phyloP scores from a whole-genome alignment of 2,113 vertebrate species.

The Carassius carassius region DNA sequence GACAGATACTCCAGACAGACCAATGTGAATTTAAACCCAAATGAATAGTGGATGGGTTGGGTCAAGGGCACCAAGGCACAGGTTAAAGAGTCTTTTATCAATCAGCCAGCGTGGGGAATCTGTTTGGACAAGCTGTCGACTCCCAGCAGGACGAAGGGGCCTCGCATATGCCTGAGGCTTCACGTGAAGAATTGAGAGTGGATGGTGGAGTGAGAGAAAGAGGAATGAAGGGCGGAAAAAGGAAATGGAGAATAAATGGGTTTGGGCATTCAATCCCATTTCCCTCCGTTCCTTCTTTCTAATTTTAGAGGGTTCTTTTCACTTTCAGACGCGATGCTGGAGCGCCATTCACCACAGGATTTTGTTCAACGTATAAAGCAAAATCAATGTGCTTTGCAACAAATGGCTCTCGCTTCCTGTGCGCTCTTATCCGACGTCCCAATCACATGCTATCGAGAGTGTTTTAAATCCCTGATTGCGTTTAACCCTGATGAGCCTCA shows the following conservation, averaged over 20 bases:
- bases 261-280: constrained; percentile 46
- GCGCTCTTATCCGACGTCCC: constrained; percentile 53
- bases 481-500: constrained; percentile 59
- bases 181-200: constrained; percentile 26
- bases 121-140: constrained; percentile 39
- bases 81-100: constrained; percentile 57
- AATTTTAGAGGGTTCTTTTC: constrained; percentile 43
- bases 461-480: constrained; percentile 62
- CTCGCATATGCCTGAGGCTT: not conserved
- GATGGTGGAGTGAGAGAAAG: constrained; percentile 42
- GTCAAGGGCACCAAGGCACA: constrained; percentile 46
- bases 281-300: constrained; percentile 57
- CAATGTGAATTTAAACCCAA: constrained; percentile 43
- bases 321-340: constrained; percentile 70
- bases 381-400: constrained; percentile 55
- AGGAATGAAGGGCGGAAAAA: not conserved
- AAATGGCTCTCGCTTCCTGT: constrained; percentile 41
- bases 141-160: constrained; percentile 7
- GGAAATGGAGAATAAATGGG: constrained; percentile 45
- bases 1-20: constrained; percentile 52
- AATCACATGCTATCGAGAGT: constrained; percentile 52
- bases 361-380: constrained; percentile 48
- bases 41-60: constrained; percentile 44
- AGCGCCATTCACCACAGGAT: constrained; percentile 44
- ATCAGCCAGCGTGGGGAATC: constrained; percentile 39